Evolutionary conservation across 2,888 invertebrate species (phyloP).

Genomic region (Pharmacophagus antenor): DNA sequence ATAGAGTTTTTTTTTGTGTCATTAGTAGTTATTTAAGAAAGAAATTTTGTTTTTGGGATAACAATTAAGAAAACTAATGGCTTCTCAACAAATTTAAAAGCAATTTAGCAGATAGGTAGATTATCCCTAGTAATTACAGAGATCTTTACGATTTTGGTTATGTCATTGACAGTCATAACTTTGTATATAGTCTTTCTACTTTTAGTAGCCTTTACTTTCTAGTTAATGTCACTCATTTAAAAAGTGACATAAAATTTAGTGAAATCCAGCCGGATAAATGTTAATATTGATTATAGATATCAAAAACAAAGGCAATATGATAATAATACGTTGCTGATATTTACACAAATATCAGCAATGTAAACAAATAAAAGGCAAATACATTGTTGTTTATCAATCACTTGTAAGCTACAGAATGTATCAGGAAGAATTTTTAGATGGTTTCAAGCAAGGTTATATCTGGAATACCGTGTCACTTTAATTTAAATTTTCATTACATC

Average conservation of each 20-base stretch:
- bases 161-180: not conserved
- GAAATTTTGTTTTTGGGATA: not conserved
- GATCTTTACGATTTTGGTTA: not conserved
- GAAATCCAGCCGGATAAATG: not conserved
- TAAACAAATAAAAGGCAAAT: no score
- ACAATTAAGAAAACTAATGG: not conserved
- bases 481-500: no score
- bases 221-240: not conserved
- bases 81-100: not conserved
- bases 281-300: no score
- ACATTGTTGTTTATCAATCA: no score
- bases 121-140: not conserved
- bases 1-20: not conserved
- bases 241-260: not conserved
- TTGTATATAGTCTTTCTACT: not conserved
- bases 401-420: no score
- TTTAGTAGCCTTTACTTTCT: not conserved
- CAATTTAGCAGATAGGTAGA: slow-evolving; percentile 2
- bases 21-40: no score
- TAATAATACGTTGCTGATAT: no score
- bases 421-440: no score
- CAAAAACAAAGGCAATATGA: no score
- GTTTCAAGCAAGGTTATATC: no score
- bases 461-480: no score
- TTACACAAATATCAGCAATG: no score